A percentile compares a stretch with the other conserved stretches of the same genome.
Conservation (phyloP, 2,797 vertebrate genomes). For the Rhadinocentrus ornatus region DNA sequence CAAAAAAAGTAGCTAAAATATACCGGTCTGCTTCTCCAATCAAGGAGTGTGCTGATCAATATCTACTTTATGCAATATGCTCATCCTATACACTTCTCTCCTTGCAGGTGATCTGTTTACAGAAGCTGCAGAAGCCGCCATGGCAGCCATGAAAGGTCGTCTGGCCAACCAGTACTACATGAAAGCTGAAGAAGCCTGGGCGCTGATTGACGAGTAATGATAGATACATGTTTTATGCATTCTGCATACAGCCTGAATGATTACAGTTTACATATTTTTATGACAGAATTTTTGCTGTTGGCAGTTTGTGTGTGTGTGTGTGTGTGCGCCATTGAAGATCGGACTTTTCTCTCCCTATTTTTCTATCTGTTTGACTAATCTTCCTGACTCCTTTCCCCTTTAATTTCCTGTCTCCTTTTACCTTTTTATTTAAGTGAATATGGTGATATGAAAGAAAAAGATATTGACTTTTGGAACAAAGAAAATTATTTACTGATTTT, state of each 20-base stretch:
- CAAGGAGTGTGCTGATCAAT: no score
- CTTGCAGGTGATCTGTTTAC: constrained; percentile 92
- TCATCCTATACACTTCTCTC: not conserved
- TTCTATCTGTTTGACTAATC: constrained; percentile 20
- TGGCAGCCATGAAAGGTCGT: constrained; percentile 95
- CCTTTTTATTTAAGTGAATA: constrained; percentile 16
- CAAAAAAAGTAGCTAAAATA: no score
- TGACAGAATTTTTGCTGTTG: constrained; percentile 30
- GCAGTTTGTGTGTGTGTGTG: constrained; percentile 29
- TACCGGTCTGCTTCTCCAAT: no score
- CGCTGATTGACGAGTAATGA: constrained; percentile 88
- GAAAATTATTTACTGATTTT: constrained; percentile 37
- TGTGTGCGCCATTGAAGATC: constrained; percentile 6
- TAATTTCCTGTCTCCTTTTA: constrained; percentile 19
- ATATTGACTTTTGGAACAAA: constrained; percentile 22
- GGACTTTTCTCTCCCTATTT: not conserved
- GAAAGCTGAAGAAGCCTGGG: constrained; percentile 97
- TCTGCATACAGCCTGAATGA: constrained; percentile 36
- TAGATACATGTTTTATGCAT: not conserved
- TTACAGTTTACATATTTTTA: constrained; percentile 71
- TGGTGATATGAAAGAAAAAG: constrained; percentile 27
- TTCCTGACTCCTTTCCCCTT: constrained; percentile 12
- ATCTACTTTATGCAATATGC: no score
- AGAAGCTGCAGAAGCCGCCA: constrained; percentile 94
- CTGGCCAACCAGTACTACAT: constrained; percentile 95